Evolutionary conservation across 2,888 invertebrate species (phyloP), one percentile per base, ranked within the genome.

Genomic region (Dryadula phaetusa): DNA sequence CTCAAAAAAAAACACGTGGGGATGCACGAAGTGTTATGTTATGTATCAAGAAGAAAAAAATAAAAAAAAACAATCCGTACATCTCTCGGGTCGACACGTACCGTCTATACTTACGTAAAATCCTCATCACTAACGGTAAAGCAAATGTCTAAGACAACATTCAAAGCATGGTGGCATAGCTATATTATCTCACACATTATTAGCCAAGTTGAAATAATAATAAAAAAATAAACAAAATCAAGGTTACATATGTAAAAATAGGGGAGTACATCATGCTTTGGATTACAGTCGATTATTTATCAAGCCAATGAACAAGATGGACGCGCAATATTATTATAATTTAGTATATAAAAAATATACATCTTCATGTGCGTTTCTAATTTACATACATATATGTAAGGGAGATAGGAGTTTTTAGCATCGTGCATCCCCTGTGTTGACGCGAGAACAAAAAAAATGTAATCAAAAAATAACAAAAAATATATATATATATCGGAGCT

Each of bases 351-450:
- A 65, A 68, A 67, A 70, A 70, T n/a, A n/a, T n/a, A 72, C 66
- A 70, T 64, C 65, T 68, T 67, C 67, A 66, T 75, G 80, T 79
- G 79, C 80, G 79, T 76, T 81, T 78, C 74, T 76, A n/a, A n/a
- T n/a, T 73, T 74, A 32, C 16, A 5, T 52, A 16, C 20, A 46
- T 47, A 82, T 70, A 77, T 76, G 75, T 82, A 81, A 83, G 85
- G 87, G 88, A 88, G 87, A 80, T 83, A 85, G 88, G 86, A 86
- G 86, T 81, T 83, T 82, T 80, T 86, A 92, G 92, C 91, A 92
- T 88, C 92, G 92, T 92, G 92, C 92, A 92, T 92, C 92, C 92
- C 92, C 92, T 88, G 88, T 85, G 83, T 86, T 83, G 88, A 86
- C 92, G 91, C 91, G 91, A 88, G 83, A 85, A 78, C 74, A 79